phyloP scores from a whole-genome alignment of 2,888 invertebrate species.

The Epiblema foenella region DNA sequence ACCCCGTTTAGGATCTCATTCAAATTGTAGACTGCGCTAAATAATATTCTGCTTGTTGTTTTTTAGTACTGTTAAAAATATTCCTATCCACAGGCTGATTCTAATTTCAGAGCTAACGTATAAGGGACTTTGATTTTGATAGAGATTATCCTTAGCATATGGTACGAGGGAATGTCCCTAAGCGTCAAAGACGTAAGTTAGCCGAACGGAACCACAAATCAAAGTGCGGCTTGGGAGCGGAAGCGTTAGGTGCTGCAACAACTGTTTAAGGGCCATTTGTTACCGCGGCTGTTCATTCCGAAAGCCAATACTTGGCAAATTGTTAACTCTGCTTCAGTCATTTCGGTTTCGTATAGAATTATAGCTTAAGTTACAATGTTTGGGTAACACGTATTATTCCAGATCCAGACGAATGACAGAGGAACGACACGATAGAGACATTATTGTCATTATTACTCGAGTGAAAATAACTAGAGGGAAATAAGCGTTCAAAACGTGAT shows the following conservation, averaged over 20 bases:
- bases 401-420: background rate
- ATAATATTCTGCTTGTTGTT: conserved; percentile 57
- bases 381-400: background rate
- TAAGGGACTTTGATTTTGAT: background rate
- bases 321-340: conserved; percentile 32
- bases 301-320: conserved; percentile 43
- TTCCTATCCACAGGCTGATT: conserved; percentile 22
- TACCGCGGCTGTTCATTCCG: conserved; percentile 53
- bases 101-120: background rate
- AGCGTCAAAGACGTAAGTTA: conserved; percentile 70
- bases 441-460: background rate
- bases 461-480: background rate
- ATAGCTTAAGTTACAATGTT: conserved; percentile 17
- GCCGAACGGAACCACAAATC: conserved; percentile 78
- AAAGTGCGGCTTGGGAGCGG: conserved; percentile 77
- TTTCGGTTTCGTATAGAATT: conserved; percentile 24
- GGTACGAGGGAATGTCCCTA: conserved; percentile 70
- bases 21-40: conserved; percentile 72
- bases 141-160: conserved; percentile 62
- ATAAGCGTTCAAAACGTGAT: background rate
- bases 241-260: conserved; percentile 71
- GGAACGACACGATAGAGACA: background rate
- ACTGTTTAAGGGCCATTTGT: conserved; percentile 72
- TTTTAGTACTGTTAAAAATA: conserved; percentile 37
- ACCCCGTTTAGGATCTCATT: conserved; percentile 78